phyloP scores from a whole-genome alignment of 2,888 invertebrate species.

The Dioctria rufipes region DNA sequence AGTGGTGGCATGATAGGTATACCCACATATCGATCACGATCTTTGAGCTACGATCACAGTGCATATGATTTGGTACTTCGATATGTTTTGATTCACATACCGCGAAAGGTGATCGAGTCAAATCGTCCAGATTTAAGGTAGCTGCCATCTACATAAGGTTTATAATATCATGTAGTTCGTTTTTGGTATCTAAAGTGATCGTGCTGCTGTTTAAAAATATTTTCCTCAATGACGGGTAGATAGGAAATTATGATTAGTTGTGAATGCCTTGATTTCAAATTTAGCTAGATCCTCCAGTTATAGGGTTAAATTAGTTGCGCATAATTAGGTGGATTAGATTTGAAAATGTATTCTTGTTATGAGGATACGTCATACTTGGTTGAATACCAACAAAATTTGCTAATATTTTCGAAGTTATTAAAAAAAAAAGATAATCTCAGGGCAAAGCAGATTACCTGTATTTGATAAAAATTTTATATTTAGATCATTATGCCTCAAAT shows the following conservation, averaged over 20 bases:
- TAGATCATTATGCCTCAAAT: too few relatives aligned
- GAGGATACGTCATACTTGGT: too few relatives aligned
- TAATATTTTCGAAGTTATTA: too few relatives aligned
- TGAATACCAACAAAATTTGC: too few relatives aligned
- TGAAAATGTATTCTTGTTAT: too few relatives aligned
- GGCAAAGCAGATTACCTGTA: too few relatives aligned
- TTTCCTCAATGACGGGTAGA: slow-evolving; percentile 40
- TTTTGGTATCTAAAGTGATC: slow-evolving; percentile 35
- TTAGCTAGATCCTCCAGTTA: background rate
- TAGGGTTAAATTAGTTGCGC: too few relatives aligned
- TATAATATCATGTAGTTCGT: background rate
- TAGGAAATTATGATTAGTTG: slow-evolving; percentile 16
- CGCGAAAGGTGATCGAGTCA: slow-evolving; percentile 22
- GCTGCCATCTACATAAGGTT: background rate
- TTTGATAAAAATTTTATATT: too few relatives aligned
- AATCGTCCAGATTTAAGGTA: background rate
- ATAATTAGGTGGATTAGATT: too few relatives aligned
- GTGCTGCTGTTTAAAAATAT: slow-evolving; percentile 39
- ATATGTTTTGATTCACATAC: background rate
- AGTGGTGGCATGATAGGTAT: slow-evolving; percentile 7
- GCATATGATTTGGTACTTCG: slow-evolving; percentile 39
- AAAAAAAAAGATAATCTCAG: too few relatives aligned
- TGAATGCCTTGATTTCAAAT: slow-evolving; percentile 21
- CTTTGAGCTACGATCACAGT: slow-evolving; percentile 45
- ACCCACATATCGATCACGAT: slow-evolving; percentile 49